Evolutionary conservation across 1,140 invertebrate species (phyloP), one percentile per base, ranked within the genome.

Genomic region (Pararge aegeria): DNA sequence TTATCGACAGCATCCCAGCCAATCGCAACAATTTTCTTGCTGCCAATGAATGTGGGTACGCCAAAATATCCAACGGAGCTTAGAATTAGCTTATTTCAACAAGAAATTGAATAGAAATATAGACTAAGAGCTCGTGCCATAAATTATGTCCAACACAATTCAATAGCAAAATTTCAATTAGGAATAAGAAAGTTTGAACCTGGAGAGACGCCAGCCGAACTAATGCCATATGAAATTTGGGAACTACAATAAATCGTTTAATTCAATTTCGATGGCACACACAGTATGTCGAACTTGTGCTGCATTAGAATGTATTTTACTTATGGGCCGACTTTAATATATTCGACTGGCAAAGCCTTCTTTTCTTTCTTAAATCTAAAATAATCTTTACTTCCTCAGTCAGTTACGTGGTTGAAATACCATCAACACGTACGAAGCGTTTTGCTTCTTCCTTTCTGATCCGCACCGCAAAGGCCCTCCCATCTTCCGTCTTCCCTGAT

Each of bases 231-330:
- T 75, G 73, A 73, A 70, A 80, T 66, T 76, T 64, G 53, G 66
- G 44, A 76, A 70, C 61, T 68, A 68, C 68, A 68, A 77, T 77
- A 77, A 78, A 80, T 80, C 70, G 53, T 70, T 68, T 75, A 70
- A 80, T 70, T 72, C 73, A 76, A 70, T 80, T 69, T 66, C 58
- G 50, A 62, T 61, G 63, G 67, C 66, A 66, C 62, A 58, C 56
- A 50, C 44, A 38, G 27, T 52, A 24, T n/a, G 38, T 29, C 40
- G 44, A 54, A 55, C 44, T 61, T 52, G 24, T 19, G 38, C 42
- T 34, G 42, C 18, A 5, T 50, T 1, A 49, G 19, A 50, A 57
- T 38, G 24, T 50, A 57, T 57, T 24, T 21, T 5, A 44, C 7
- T 56, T 42, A 59, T 44, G 29, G 13, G 34, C 0, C 30, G 29